Evolutionary conservation across 2,797 vertebrate genomes (phyloP), one percentile per base, ranked within the genome.

Genomic region (Oophaga sylvatica): DNA sequence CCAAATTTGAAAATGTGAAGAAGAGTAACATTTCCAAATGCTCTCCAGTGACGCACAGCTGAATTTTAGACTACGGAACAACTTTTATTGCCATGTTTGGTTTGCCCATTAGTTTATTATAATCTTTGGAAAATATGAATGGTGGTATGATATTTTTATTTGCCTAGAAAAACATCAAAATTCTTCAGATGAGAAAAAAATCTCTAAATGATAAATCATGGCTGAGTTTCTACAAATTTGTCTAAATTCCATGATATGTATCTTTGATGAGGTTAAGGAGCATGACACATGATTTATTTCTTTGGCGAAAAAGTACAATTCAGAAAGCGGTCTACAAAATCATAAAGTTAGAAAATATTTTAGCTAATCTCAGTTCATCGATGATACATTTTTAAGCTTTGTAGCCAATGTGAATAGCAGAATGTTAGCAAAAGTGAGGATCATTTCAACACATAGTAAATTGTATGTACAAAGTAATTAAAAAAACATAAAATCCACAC

Each of bases 141-240:
- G 82, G 56, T 60, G 45, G 60, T 26, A 73, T 83, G 81, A 62
- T 84, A 84, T 84, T 84, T 84, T 73, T 84, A 84, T 71, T 83
- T 83, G 68, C 67, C 20, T 4, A 71, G 45, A 35, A 83, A 68
- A 73, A 83, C 48, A 73, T 71, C 5, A 15, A 56, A 22, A 71
- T 83, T 83, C 31, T 84, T 75, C 56, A 84, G 81, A 71, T 75
- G 82, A 45, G 82, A 84, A 84, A 62, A 35, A 84, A 11, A 7
- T n/a, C n/a, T n/a, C 35, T 11, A n/a, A 22, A 57, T 59, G 45
- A 45, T 84, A 84, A 75, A 75, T 84, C 82, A 75, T 22, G 19
- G 17, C 31, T 62, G 9, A 41, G 67, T 68, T 31, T 71, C 67
- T 35, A 22, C 12, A 45, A 11, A 84, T 60, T 59, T 62, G 70